Evolutionary conservation across 2,888 invertebrate genomes (phyloP), one percentile per base, ranked within the genome.

Genomic region (Caenorhabditis sp.): DNA sequence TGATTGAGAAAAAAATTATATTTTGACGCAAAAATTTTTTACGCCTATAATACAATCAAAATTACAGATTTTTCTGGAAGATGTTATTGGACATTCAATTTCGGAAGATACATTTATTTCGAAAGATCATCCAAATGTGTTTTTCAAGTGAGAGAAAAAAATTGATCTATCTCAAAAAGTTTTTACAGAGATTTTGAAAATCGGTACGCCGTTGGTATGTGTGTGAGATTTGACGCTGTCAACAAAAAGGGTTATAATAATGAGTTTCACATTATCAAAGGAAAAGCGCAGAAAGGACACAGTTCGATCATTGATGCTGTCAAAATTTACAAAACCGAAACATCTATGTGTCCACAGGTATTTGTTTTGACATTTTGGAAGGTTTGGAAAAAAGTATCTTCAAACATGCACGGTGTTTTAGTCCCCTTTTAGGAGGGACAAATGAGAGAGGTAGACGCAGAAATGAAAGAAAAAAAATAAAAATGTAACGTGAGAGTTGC

Each of bases 101-200:
- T 64, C 59, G n/a, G 31, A 26, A 4, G 73, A 73, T 12, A 73
- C 73, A 2, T 62, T 62, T 1, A 26, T 73, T 5, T 58, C 50
- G 4, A 31, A 55, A 5, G 31, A 58, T 6, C 58, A 62, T 50
- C 73, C 68, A 2, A 68, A 65, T 61, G 23, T 73, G 50, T 67
- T 53, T 51, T 72, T 72, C 67, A 59, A 49, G 37, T 59, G n/a
- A 10, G 36, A 14, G 19, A 36, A 58, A 37, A 6, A 19, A 21
- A 55, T 4, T 27, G 6, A 27, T 26, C 1, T 3, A 24, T 12
- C 27, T 10, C 12, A 26, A 23, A 21, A 27, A 55, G 27, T 55
- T 4, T 23, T 27, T 53, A 5, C 23, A 53, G 53, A 53, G 21
- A 3, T 53, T 19, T 19, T 23, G 53, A 3, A 23, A 4, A 23